Evolutionary conservation across 2,888 invertebrate species (phyloP).

Genomic region (Hipparchia semele): DNA sequence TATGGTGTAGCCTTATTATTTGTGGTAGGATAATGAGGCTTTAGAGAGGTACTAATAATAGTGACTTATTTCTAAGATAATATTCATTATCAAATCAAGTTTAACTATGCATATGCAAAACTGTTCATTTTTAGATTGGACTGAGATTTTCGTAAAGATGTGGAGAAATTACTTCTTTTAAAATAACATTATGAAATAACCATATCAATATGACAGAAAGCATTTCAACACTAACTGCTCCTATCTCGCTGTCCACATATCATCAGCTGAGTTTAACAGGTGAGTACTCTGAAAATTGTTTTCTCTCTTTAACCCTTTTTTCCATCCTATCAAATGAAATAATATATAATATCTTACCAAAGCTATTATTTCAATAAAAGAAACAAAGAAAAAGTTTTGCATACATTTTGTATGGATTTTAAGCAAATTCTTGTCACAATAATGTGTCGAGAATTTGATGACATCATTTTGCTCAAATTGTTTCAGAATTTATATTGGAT

Average conservation of each 20-base stretch:
- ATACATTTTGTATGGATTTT: too few species aligned
- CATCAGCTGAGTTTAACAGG: slow-evolving; percentile 78
- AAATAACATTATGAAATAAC: slow-evolving; percentile 46
- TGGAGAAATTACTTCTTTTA: slow-evolving; percentile 32
- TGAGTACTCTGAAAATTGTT: slow-evolving; percentile 41
- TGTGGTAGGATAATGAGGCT: background rate
- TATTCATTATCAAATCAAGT: background rate
- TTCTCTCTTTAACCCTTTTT: background rate
- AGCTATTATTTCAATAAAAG: too few species aligned
- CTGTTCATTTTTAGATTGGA: slow-evolving; percentile 7
- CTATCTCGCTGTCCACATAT: slow-evolving; percentile 75
- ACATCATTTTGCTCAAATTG: too few species aligned
- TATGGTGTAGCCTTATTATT: background rate
- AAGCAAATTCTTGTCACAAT: too few species aligned
- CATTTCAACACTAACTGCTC: slow-evolving; percentile 67
- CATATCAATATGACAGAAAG: slow-evolving; percentile 72
- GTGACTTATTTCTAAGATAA: background rate
- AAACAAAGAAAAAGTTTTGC: too few species aligned
- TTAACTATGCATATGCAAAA: background rate
- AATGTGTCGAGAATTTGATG: too few species aligned
- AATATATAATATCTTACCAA: too few species aligned
- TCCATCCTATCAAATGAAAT: too few species aligned
- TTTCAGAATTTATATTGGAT: too few species aligned
- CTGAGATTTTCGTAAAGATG: slow-evolving; percentile 22
- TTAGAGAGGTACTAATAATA: background rate